Conservation (phyloP, 1,140 invertebrate species). For the Eurosta solidaginis region DNA sequence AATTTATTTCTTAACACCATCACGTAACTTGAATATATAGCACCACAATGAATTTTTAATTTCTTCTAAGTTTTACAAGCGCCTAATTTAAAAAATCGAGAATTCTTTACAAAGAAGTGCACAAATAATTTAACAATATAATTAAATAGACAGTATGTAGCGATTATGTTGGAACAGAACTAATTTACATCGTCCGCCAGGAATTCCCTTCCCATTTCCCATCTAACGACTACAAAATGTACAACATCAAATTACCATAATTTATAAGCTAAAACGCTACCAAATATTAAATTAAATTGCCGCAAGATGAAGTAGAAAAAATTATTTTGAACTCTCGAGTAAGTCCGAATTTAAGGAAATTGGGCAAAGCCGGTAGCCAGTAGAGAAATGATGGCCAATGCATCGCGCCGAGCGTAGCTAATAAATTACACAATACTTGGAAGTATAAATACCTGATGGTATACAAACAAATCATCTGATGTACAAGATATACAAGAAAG, state of each 20-base stretch:
- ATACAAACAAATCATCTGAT: not conserved
- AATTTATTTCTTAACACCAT: too few relatives aligned
- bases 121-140: not conserved
- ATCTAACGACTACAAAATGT: not conserved
- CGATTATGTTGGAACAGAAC: not conserved
- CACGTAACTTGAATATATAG: too few relatives aligned
- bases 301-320: not conserved
- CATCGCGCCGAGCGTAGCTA: not conserved
- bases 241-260: constrained; percentile 15
- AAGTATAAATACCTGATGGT: not conserved
- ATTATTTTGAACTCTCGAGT: not conserved
- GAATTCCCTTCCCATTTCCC: not conserved
- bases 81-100: too few relatives aligned
- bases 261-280: constrained; percentile 10
- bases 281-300: constrained; percentile 25
- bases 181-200: not conserved
- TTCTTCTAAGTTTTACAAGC: too few relatives aligned
- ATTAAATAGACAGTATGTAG: not conserved
- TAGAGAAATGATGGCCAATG: not conserved
- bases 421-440: constrained; percentile 19
- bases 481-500: too few relatives aligned
- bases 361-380: not conserved
- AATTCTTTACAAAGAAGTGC: too few relatives aligned
- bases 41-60: not conserved
- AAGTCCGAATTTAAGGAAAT: not conserved